A percentile compares a stretch with the other conserved stretches of the same genome.
These are phyloP conservation scores for Taenioides sp. DNA, from an alignment of 2,797 vertebrate genomes.

Conservation along the genomic window DNA sequence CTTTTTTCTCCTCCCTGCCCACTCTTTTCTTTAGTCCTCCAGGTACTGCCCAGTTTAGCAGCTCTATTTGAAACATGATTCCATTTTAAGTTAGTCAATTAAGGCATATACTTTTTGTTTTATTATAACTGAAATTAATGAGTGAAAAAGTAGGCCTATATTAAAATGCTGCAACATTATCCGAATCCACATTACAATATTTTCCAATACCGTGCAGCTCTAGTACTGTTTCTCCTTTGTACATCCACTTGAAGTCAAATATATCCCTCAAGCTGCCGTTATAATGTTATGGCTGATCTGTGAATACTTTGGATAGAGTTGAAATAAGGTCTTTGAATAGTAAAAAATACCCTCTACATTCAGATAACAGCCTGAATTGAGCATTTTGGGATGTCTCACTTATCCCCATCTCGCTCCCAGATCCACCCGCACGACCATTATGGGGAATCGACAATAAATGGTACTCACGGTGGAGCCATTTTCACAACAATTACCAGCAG, in stretches of 20 bases:
- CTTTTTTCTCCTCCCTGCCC: too few species aligned
- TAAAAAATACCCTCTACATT: not conserved
- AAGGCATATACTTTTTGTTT: too few species aligned
- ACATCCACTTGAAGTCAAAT: not conserved
- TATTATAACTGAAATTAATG: too few species aligned
- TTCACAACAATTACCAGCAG: constrained; percentile 44
- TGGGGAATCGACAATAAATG: constrained; percentile 38
- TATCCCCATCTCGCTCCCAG: constrained; percentile 22
- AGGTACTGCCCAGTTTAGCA: too few species aligned
- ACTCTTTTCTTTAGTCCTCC: too few species aligned
- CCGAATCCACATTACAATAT: too few species aligned
- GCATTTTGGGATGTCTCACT: constrained; percentile 39
- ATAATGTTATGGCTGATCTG: not conserved
- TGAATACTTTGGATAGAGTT: not conserved
- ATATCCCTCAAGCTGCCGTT: not conserved
- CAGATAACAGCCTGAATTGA: constrained; percentile 27
- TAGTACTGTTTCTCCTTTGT: not conserved
- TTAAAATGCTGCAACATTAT: too few species aligned
- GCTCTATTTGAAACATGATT: too few species aligned
- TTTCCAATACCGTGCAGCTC: too few species aligned
- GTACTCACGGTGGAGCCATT: constrained; percentile 47
- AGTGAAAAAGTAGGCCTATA: too few species aligned
- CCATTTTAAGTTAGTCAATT: too few species aligned
- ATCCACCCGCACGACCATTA: constrained; percentile 34
- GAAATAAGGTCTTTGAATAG: constrained; percentile 3